Percentiles rank a stretch among this genome's conserved stretches.
These are phyloP conservation scores for Meliscaeva auricollis DNA, from an alignment of 2,888 invertebrate genomes.

Conservation along the genomic window DNA sequence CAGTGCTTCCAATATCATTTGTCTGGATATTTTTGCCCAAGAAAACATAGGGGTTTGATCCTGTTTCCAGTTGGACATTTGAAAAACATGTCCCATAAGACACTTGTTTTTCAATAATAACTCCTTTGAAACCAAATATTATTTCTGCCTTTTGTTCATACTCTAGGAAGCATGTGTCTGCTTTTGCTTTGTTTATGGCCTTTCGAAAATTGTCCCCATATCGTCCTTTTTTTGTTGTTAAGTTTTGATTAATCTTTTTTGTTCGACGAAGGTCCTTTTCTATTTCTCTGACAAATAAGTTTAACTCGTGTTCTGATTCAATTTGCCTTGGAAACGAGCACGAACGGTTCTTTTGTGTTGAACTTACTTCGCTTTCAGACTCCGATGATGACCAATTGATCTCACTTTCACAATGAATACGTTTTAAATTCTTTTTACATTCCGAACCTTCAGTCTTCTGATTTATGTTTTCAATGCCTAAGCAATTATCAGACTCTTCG, in stretches of 20 bases:
- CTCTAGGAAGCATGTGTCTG: constrained; percentile 6
- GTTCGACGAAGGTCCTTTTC: constrained; percentile 16
- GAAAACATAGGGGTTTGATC: background rate
- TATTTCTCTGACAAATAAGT: constrained; percentile 4
- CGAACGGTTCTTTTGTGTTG: background rate
- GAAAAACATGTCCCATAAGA: constrained; percentile 16
- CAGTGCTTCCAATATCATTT: background rate
- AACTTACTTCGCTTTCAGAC: background rate
- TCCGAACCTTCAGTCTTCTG: background rate
- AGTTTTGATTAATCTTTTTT: constrained; percentile 1
- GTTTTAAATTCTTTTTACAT: background rate
- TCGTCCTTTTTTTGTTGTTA: background rate
- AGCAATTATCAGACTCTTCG: constrained; percentile 1
- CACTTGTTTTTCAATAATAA: background rate
- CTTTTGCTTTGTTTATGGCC: constrained; percentile 14
- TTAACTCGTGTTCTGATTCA: constrained; percentile 3
- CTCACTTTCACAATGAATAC: background rate
- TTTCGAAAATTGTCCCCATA: background rate
- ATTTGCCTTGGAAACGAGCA: background rate
- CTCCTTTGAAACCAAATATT: constrained; percentile 4
- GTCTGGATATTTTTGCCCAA: background rate
- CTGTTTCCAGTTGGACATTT: background rate
- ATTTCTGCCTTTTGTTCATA: constrained; percentile 14
- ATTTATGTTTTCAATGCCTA: background rate
- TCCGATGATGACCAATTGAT: constrained; percentile 24